These are phyloP conservation scores for Cyphomyrus discorhynchus DNA, from an alignment of 2,113 vertebrate species.

Conservation along the genomic window DNA sequence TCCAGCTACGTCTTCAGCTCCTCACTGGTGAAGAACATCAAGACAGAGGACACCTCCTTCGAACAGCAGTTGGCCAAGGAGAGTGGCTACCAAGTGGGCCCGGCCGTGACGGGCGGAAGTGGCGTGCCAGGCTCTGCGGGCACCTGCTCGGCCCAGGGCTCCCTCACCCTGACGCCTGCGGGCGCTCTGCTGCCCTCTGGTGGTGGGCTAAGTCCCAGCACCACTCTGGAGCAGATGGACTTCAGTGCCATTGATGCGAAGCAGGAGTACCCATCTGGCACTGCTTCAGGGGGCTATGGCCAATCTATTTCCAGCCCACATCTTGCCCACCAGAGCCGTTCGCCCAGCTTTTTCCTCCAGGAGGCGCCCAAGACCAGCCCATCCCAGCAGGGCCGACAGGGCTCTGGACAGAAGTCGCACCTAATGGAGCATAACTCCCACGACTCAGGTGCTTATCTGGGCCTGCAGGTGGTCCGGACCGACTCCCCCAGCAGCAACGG, in stretches of 20 bases:
- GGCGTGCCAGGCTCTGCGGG: slow-evolving; percentile 66
- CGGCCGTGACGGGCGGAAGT: slow-evolving; percentile 56
- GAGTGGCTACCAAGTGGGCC: slow-evolving; percentile 64
- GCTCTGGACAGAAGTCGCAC: slow-evolving; percentile 59
- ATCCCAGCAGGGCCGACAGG: slow-evolving; percentile 53
- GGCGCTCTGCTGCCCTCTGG: slow-evolving; percentile 86
- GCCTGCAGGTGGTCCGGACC: slow-evolving; percentile 76
- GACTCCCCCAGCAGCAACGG: slow-evolving; percentile 71
- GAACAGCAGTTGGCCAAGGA: slow-evolving; percentile 96
- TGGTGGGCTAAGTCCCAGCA: slow-evolving; percentile 93
- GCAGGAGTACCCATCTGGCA: slow-evolving; percentile 77
- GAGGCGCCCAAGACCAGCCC: slow-evolving; percentile 73
- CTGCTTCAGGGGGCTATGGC: slow-evolving; percentile 62
- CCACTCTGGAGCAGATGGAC: slow-evolving; percentile 98
- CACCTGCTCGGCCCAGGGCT: slow-evolving; percentile 60
- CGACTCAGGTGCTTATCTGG: slow-evolving; percentile 60
- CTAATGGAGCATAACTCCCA: slow-evolving; percentile 66
- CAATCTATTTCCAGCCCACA: slow-evolving; percentile 86
- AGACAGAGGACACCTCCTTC: slow-evolving; percentile 96
- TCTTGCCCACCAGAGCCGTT: slow-evolving; percentile 81
- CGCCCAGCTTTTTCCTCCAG: slow-evolving; percentile 97
- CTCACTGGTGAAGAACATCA: slow-evolving; percentile 87
- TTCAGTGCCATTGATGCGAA: slow-evolving; percentile 97
- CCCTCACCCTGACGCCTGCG: slow-evolving; percentile 72
- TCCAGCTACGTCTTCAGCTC: slow-evolving; percentile 76